Base-by-base conservation (phyloP, 2,888 invertebrate genomes). In the Epirrita christyi region DNA sequence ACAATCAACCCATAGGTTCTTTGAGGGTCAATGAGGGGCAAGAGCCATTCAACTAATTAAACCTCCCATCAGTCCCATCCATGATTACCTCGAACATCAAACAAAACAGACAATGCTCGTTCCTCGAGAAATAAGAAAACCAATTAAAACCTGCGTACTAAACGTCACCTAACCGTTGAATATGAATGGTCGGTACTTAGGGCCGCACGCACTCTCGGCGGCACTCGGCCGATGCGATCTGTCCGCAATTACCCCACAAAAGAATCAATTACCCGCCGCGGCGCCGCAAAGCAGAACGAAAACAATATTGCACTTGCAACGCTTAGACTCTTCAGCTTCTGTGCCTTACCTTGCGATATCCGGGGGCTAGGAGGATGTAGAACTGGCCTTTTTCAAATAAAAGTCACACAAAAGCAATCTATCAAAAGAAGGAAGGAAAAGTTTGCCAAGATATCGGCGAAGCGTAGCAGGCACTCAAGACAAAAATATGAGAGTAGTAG, bases 181-280 rank as follows among this genome's bases (percentile, higher is more conserved):
- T 82, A 78, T 80, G 82, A 75, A 81, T 75, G 79, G 64, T 58
- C 10, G 72, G 63, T 54, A 49, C 66, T 55, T 61, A 55, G 41
- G 56, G 32, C 55, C 57, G 53, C 50, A 62, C 74, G 73, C 75
- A 70, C 49, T 15, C 34, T 21, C 44, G 34, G 11, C 8, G 13
- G 36, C 56, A 54, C 34, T 59, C 54, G 48, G 27, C 56, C 64
- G 83, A 81, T 81, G 85, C 78, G 84, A 82, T 82, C 83, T 80
- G 82, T 72, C 75, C 81, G 84, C 85, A 81, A 84, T 86, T 82
- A 83, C 73, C 64, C 67, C 76, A 88, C 90, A 90, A 90, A 91
- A 82, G 89, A 89, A 90, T 88, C 88, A 86, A 88, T 91, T 90
- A 88, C 70, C 68, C 66, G 71, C 68, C 69, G 71, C 72, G 73